Conservation (phyloP, 2,113 vertebrate species). For the Nipponia nippon region DNA sequence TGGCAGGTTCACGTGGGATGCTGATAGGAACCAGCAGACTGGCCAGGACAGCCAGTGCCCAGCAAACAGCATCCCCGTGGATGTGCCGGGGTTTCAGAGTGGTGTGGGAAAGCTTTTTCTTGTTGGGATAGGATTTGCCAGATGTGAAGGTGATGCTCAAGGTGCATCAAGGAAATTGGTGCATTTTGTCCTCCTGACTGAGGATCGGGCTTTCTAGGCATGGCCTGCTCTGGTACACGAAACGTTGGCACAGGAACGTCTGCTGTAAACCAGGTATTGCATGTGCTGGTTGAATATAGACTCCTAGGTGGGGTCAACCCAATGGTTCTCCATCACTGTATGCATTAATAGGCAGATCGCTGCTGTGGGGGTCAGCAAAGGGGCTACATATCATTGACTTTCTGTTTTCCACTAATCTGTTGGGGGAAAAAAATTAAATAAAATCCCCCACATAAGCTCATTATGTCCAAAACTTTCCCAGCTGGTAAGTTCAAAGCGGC, state of each 20-base stretch:
- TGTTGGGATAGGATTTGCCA: not conserved
- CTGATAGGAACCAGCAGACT: not conserved
- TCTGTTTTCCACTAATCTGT: not conserved
- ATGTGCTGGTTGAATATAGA: rapidly evolving
- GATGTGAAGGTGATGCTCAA: not conserved
- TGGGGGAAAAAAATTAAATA: rapidly evolving
- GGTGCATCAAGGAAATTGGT: not conserved
- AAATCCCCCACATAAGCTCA: not conserved
- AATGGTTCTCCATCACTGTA: not conserved
- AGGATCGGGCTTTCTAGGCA: not conserved
- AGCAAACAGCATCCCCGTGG: not conserved
- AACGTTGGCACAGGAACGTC: not conserved
- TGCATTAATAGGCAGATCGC: not conserved
- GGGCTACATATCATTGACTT: not conserved
- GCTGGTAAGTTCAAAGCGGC: rapidly evolving
- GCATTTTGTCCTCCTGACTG: not conserved
- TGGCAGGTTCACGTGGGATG: not conserved
- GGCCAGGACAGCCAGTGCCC: not conserved
- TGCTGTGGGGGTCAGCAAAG: not conserved
- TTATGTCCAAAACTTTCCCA: not conserved
- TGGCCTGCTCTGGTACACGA: rapidly evolving
- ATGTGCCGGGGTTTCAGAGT: not conserved
- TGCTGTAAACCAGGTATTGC: not conserved
- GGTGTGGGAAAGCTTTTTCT: not conserved
- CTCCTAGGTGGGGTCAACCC: not conserved